Evolutionary conservation across 2,113 vertebrate genomes (phyloP).

Genomic region (Uria lomvia): DNA sequence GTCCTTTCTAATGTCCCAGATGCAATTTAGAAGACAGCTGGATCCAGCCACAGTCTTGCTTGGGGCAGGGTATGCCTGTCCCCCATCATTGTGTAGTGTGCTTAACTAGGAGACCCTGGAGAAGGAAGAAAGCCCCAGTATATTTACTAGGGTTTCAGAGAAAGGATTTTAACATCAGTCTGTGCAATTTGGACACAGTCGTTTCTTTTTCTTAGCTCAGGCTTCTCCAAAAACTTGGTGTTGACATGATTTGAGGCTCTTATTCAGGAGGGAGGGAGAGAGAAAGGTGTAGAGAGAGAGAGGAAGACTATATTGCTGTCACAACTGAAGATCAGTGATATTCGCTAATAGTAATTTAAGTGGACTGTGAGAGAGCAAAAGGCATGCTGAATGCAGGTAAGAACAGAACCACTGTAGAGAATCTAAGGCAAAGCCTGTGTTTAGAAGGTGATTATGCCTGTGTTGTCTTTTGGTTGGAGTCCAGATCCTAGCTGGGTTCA

Average conservation of each 20-base stretch:
- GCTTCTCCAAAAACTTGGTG: neutral
- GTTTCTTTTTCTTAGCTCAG: neutral
- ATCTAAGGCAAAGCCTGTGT: neutral
- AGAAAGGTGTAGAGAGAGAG: neutral
- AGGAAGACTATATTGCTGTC: neutral
- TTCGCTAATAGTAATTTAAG: neutral
- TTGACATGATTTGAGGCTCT: neutral
- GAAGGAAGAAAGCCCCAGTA: neutral
- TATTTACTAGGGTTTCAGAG: neutral
- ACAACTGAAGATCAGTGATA: neutral
- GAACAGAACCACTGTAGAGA: neutral
- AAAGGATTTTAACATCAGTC: neutral
- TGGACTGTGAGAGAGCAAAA: neutral
- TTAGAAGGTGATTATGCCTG: neutral
- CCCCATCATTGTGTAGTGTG: neutral
- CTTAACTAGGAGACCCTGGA: neutral
- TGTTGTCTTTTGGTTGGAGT: neutral
- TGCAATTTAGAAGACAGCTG: neutral
- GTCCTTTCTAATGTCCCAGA: neutral
- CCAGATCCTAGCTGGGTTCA: neutral
- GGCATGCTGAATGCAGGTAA: neutral
- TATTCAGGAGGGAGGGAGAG: neutral
- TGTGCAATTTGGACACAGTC: neutral
- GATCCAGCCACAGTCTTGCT: neutral
- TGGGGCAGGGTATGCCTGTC: neutral